A percentile compares a stretch with the other conserved stretches of the same genome.
Evolutionary conservation across 64 coral and sea anemone genomes (phyloP).

Genomic region (Astreopora myriophthalma): DNA sequence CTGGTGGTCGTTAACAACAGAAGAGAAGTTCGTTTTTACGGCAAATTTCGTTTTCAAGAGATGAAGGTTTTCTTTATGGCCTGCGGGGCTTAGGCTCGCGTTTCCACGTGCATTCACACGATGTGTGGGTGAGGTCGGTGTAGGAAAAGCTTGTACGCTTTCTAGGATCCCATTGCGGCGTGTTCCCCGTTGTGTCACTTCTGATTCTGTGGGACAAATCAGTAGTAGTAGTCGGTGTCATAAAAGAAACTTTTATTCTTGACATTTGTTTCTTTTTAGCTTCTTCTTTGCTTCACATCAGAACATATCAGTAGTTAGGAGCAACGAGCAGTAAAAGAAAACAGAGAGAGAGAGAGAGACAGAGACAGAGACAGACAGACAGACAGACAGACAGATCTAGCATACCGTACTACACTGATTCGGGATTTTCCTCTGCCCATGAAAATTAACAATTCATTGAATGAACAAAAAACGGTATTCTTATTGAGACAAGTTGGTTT

Average conservation of each 20-base stretch:
- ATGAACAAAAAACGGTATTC: background rate
- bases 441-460: too few relatives aligned
- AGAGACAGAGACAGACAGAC: too few relatives aligned
- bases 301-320: too few relatives aligned
- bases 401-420: too few relatives aligned
- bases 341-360: too few relatives aligned
- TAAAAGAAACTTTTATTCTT: too few relatives aligned
- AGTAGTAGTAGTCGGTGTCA: too few relatives aligned
- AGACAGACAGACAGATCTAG: too few relatives aligned
- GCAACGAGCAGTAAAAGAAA: too few relatives aligned
- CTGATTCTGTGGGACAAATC: background rate
- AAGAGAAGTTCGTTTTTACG: background rate
- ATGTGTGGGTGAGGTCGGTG: background rate
- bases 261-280: too few relatives aligned
- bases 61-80: background rate
- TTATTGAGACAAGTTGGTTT: background rate
- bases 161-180: constrained; percentile 25
- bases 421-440: too few relatives aligned
- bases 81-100: background rate
- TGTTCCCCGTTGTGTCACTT: background rate
- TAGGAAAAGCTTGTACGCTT: background rate
- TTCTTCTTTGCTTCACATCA: too few relatives aligned
- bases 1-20: background rate
- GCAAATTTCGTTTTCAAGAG: background rate
- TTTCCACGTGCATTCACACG: background rate